phyloP scores from a whole-genome alignment of 2,113 vertebrate genomes.

The Chrysemys picta region DNA sequence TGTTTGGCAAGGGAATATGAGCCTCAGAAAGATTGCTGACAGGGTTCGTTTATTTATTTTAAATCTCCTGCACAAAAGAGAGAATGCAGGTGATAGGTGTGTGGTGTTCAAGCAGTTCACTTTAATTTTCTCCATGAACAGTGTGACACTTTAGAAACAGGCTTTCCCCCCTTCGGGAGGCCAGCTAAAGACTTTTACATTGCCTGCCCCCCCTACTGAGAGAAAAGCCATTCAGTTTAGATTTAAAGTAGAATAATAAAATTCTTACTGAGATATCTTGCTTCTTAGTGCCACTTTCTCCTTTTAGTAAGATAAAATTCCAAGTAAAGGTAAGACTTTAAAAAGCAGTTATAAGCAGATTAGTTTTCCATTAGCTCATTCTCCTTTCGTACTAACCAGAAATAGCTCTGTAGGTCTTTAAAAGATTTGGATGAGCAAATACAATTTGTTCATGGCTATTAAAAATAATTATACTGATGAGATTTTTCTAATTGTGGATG shows the following conservation, averaged over 20 bases:
- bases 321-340: background rate
- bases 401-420: background rate
- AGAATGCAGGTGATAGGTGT: background rate
- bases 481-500: background rate
- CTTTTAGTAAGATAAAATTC: background rate
- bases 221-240: background rate
- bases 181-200: background rate
- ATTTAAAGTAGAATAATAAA: background rate
- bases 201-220: background rate
- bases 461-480: background rate
- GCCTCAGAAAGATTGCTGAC: background rate
- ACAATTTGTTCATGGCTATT: background rate
- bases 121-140: background rate
- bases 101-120: background rate
- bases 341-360: background rate
- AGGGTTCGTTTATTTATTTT: background rate
- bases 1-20: background rate
- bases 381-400: background rate
- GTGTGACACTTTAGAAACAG: background rate
- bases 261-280: background rate
- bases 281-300: background rate
- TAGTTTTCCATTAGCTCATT: background rate
- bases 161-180: background rate
- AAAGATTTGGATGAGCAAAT: conserved; percentile 20
- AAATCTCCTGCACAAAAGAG: background rate